phyloP scores from a whole-genome alignment of 2,113 vertebrate genomes.

The Bubo bubo region DNA sequence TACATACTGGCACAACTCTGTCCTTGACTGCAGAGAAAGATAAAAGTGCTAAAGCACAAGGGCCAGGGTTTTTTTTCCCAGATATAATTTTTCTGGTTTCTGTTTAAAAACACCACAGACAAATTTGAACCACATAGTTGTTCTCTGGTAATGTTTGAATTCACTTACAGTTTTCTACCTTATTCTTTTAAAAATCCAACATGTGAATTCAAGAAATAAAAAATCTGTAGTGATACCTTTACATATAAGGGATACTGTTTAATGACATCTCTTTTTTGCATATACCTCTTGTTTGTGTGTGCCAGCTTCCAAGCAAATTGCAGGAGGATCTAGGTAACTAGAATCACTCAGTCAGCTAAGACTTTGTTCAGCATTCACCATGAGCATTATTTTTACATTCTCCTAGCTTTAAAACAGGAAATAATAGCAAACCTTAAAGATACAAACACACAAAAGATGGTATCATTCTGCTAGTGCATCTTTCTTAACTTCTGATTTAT shows the following conservation, averaged over 20 bases:
- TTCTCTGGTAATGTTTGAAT: background rate
- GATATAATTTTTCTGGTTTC: background rate
- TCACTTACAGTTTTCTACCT: background rate
- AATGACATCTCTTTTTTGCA: background rate
- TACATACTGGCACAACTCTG: background rate
- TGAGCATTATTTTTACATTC: background rate
- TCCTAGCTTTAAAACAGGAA: background rate
- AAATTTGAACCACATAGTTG: background rate
- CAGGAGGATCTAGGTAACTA: background rate
- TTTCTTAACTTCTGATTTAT: slow-evolving; percentile 78
- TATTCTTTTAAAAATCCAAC: background rate
- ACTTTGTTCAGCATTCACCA: background rate
- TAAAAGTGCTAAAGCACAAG: background rate
- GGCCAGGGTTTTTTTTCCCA: background rate
- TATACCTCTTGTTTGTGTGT: background rate
- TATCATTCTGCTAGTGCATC: slow-evolving; percentile 72
- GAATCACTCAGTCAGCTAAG: background rate
- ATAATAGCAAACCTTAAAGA: slow-evolving; percentile 52
- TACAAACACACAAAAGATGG: slow-evolving; percentile 48
- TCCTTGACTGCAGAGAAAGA: background rate
- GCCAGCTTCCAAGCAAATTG: background rate
- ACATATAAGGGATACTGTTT: background rate
- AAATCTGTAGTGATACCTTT: background rate
- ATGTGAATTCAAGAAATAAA: background rate
- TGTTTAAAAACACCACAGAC: background rate